Evolutionary conservation across 2,888 invertebrate genomes (phyloP).

Genomic region (Hypomecis punctinalis): DNA sequence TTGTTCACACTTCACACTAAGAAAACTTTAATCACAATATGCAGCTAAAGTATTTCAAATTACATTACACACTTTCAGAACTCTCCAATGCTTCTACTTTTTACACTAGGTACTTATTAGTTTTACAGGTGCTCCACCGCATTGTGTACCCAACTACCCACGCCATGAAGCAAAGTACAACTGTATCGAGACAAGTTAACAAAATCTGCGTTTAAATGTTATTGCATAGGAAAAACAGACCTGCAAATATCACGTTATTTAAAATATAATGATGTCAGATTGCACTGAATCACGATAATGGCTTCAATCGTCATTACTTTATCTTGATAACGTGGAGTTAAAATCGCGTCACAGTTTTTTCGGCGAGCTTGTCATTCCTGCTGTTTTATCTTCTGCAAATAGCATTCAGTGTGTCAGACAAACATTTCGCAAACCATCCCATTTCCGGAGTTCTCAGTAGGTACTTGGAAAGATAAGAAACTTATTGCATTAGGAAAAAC

Average conservation of each 20-base stretch:
- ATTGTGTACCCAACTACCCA: too few species aligned
- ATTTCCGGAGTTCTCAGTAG: constrained; percentile 8
- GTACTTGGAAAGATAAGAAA: background rate
- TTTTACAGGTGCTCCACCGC: too few species aligned
- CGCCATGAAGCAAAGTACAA: too few species aligned
- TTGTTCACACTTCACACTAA: too few species aligned
- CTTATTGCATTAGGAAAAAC: background rate
- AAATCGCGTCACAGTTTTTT: constrained; percentile 15
- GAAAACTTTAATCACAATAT: too few species aligned
- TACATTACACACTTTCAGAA: too few species aligned
- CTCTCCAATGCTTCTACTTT: too few species aligned
- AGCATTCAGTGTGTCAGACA: constrained; percentile 8
- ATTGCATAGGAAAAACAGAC: background rate
- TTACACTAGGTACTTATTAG: too few species aligned
- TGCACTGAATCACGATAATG: constrained; percentile 11
- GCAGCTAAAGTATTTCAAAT: too few species aligned
- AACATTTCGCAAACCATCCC: constrained; percentile 6
- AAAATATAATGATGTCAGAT: constrained; percentile 7
- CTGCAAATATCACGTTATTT: background rate
- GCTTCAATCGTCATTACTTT: constrained; percentile 20
- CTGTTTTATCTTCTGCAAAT: constrained; percentile 14
- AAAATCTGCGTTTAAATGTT: background rate
- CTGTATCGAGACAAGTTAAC: background rate
- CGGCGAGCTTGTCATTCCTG: constrained; percentile 15
- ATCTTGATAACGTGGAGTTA: constrained; percentile 13